Conservation (phyloP, 1,140 invertebrate genomes). For the Homalodisca vitripennis region DNA sequence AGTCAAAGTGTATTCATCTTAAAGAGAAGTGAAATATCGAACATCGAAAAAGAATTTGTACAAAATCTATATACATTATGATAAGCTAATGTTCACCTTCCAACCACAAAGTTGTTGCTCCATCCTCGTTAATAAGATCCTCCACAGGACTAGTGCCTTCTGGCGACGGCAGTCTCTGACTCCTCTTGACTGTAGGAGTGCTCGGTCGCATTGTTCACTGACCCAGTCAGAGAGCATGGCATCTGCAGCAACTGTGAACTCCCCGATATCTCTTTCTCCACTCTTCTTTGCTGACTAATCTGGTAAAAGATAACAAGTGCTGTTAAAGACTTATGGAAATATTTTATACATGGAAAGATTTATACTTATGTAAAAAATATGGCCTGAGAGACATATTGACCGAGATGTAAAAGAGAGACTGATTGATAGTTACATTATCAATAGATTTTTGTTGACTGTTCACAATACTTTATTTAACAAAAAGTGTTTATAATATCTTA, state of each 20-base stretch:
- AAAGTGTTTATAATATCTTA: too few species aligned
- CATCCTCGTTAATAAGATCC: neutral
- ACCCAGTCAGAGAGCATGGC: neutral
- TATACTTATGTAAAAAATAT: too few species aligned
- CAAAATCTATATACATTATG: slow-evolving; percentile 13
- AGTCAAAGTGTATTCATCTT: too few species aligned
- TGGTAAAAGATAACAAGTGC: neutral
- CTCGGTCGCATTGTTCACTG: slow-evolving; percentile 1
- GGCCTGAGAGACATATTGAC: too few species aligned
- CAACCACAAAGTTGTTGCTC: slow-evolving; percentile 6
- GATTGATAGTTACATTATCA: too few species aligned
- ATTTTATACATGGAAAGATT: too few species aligned
- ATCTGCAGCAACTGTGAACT: neutral
- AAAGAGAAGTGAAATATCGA: neutral
- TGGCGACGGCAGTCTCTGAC: neutral
- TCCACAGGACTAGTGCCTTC: slow-evolving; percentile 33
- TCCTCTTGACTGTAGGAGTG: slow-evolving; percentile 18
- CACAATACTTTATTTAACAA: too few species aligned
- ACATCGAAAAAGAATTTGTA: neutral
- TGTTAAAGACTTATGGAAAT: too few species aligned
- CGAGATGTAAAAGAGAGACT: too few species aligned
- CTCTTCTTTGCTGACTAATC: neutral
- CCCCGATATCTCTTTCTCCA: neutral
- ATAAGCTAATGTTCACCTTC: slow-evolving; percentile 9
- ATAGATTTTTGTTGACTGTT: too few species aligned